Conservation (phyloP, 2,888 invertebrate species). For the Brassicogethes aeneus region DNA sequence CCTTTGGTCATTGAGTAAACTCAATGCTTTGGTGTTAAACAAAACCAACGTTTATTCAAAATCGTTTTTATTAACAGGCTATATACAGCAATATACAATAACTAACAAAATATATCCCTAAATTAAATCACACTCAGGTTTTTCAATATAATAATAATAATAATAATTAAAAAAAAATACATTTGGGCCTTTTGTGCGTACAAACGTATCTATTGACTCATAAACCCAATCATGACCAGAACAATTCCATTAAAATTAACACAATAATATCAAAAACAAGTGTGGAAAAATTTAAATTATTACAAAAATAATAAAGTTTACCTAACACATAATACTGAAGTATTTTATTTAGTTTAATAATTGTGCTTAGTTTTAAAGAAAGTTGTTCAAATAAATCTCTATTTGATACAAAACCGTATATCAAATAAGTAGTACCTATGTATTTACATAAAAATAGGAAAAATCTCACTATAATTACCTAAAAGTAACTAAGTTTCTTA, state of each 20-base stretch:
- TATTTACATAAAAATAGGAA: neutral
- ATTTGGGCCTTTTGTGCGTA: neutral
- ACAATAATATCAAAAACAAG: neutral
- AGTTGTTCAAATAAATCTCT: neutral
- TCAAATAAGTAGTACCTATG: neutral
- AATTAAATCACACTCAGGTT: neutral
- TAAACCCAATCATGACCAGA: neutral
- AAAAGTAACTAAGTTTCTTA: neutral
- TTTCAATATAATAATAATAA: too few relatives aligned
- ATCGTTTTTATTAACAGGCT: neutral
- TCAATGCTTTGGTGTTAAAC: too few relatives aligned
- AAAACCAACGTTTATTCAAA: too few relatives aligned
- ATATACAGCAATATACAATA: neutral
- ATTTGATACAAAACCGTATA: neutral
- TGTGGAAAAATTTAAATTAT: too few relatives aligned
- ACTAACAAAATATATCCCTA: neutral
- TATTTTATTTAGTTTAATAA: neutral
- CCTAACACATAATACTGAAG: neutral
- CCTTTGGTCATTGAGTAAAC: too few relatives aligned
- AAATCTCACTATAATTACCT: neutral
- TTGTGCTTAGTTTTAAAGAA: neutral
- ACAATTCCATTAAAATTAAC: neutral
- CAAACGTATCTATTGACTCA: neutral
- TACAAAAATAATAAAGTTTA: too few relatives aligned
- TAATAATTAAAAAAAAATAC: neutral